These are phyloP conservation scores for Disparrhopalites patrizii DNA, from an alignment of 2,888 invertebrate genomes.

Conservation along the genomic window DNA sequence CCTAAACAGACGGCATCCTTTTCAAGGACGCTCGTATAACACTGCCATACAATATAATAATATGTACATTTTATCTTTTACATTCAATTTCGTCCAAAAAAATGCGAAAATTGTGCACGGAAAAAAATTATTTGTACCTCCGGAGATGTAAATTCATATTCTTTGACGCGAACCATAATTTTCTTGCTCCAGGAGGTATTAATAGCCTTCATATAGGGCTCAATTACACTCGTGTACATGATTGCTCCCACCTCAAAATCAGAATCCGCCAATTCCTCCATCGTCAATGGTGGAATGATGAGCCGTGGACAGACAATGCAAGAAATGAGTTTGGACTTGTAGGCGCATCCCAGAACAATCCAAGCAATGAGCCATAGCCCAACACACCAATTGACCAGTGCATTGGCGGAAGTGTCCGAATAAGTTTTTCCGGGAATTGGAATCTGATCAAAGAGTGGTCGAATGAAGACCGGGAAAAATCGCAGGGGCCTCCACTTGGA, in stretches of 20 bases:
- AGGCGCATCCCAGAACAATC: conserved; percentile 2
- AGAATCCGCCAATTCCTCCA: background rate
- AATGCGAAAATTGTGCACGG: too few relatives aligned
- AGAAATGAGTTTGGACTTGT: conserved; percentile 6
- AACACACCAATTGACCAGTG: background rate
- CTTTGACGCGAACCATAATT: background rate
- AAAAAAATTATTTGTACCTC: too few relatives aligned
- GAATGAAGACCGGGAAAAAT: background rate
- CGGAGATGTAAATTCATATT: background rate
- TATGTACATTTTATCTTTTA: too few relatives aligned
- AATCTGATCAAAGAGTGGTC: background rate
- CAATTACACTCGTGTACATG: background rate
- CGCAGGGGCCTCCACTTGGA: background rate
- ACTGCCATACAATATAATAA: too few relatives aligned
- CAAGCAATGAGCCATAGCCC: background rate
- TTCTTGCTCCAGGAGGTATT: background rate
- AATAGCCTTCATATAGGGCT: background rate
- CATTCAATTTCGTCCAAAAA: background rate
- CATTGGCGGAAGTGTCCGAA: too few relatives aligned
- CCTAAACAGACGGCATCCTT: background rate
- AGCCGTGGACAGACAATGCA: background rate
- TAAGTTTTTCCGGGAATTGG: too few relatives aligned
- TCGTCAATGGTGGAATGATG: background rate
- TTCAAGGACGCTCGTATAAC: background rate
- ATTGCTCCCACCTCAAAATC: background rate